Conservation (phyloP, 2,113 vertebrate species). For the Pimephales promelas region DNA sequence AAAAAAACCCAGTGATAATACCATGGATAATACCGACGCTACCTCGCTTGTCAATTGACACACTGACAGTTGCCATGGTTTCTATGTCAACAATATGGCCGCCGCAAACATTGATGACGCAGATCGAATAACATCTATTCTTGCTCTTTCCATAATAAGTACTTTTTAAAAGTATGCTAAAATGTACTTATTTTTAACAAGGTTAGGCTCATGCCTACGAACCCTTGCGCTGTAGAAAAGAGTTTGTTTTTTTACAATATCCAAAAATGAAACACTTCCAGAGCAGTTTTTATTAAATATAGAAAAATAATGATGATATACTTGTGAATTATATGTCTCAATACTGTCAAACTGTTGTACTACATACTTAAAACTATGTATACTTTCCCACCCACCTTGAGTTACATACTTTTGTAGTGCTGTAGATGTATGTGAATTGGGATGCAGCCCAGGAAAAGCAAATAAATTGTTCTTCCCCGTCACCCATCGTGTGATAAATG, state of each 20-base stretch:
- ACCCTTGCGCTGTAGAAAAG: neutral
- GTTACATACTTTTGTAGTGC: neutral
- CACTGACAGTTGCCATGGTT: no score
- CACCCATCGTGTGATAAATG: slow-evolving; percentile 36
- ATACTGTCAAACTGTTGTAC: neutral
- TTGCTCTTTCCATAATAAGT: neutral
- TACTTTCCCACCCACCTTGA: neutral
- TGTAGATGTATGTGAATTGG: neutral
- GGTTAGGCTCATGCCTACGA: neutral
- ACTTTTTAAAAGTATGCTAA: neutral
- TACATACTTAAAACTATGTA: neutral
- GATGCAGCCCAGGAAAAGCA: neutral
- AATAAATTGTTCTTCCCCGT: slow-evolving; percentile 6
- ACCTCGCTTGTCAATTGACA: no score
- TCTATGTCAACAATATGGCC: no score
- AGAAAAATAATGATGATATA: no score
- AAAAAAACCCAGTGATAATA: no score
- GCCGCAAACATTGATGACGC: no score
- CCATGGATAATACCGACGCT: no score
- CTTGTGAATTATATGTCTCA: neutral
- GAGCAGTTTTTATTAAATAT: neutral
- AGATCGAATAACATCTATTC: no score
- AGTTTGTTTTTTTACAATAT: neutral
- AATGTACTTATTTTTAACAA: neutral
- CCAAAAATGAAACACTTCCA: neutral